phyloP scores from a whole-genome alignment of 2,888 invertebrate species.

The Pediacus dermestoides region DNA sequence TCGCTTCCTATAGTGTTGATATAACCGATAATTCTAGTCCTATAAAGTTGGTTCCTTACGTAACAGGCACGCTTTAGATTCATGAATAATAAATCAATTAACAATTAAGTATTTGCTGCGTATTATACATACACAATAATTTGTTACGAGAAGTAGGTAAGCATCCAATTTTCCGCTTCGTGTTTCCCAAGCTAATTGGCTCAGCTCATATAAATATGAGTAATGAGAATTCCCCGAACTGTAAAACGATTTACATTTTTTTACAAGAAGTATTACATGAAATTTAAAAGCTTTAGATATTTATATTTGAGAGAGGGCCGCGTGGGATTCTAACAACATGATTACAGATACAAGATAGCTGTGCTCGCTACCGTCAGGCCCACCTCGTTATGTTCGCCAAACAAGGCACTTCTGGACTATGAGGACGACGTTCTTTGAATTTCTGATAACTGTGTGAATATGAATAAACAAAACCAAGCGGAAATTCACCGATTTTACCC shows the following conservation, averaged over 20 bases:
- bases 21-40: no score
- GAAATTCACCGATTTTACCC: conserved; percentile 13
- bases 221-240: conserved; percentile 13
- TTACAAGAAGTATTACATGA: conserved; percentile 34
- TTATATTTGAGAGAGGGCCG: conserved; percentile 30
- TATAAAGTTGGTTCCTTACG: no score
- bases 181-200: conserved; percentile 1
- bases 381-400: conserved; percentile 29
- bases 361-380: conserved; percentile 26
- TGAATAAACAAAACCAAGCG: conserved; percentile 11
- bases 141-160: no score
- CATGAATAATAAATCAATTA: no score
- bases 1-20: no score
- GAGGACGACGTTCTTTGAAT: conserved; percentile 25
- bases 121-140: no score
- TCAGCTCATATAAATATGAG: not conserved
- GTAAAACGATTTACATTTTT: conserved; percentile 24
- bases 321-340: conserved; percentile 34
- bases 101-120: no score
- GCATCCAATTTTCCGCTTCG: no score
- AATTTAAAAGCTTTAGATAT: conserved; percentile 33
- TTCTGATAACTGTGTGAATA: conserved; percentile 19
- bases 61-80: no score
- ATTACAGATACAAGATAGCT: conserved; percentile 33
- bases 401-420: conserved; percentile 24